A percentile compares a stretch with the other conserved stretches of the same genome.
These are phyloP conservation scores for Ryuthela nishihirai DNA, from an alignment of 2,888 invertebrate genomes.

Conservation along the genomic window DNA sequence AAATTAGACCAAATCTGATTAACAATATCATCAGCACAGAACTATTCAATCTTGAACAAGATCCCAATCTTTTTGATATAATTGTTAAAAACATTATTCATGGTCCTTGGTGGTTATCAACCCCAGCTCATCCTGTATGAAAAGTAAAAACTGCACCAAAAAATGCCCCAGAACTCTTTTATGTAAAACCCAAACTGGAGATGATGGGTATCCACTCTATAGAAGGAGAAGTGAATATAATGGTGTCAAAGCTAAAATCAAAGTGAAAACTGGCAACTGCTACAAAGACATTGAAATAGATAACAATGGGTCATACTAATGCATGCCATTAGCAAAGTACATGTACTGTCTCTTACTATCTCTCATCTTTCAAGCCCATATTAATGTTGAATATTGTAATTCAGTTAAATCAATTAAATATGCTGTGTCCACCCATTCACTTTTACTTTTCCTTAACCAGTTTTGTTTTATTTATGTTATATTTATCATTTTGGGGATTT, in stretches of 20 bases:
- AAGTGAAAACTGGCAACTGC: too few relatives aligned
- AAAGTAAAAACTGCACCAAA: neutral
- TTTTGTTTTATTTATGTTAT: too few relatives aligned
- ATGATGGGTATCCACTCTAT: slow-evolving; percentile 8
- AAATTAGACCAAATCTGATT: slow-evolving; percentile 41
- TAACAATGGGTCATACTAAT: slow-evolving; percentile 1
- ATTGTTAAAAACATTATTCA: slow-evolving; percentile 48
- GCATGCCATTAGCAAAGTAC: too few relatives aligned
- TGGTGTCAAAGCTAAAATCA: too few relatives aligned
- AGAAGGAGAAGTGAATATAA: neutral
- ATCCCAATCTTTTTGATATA: slow-evolving; percentile 45
- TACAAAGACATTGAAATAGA: neutral
- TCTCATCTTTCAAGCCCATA: slow-evolving; percentile 47
- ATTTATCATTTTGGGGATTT: too few relatives aligned
- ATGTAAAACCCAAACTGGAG: neutral
- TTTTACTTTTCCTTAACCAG: too few relatives aligned
- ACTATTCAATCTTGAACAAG: slow-evolving; percentile 45
- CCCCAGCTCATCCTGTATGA: neutral
- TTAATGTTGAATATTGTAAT: slow-evolving; percentile 48
- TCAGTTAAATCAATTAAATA: slow-evolving; percentile 30
- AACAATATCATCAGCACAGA: slow-evolving; percentile 49
- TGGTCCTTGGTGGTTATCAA: slow-evolving; percentile 35
- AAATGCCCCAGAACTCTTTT: neutral
- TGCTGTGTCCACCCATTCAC: slow-evolving; percentile 51
- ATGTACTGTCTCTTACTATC: slow-evolving; percentile 7